Conservation (phyloP, 2,888 invertebrate genomes). For the Drosophila pseudotalamancana region DNA sequence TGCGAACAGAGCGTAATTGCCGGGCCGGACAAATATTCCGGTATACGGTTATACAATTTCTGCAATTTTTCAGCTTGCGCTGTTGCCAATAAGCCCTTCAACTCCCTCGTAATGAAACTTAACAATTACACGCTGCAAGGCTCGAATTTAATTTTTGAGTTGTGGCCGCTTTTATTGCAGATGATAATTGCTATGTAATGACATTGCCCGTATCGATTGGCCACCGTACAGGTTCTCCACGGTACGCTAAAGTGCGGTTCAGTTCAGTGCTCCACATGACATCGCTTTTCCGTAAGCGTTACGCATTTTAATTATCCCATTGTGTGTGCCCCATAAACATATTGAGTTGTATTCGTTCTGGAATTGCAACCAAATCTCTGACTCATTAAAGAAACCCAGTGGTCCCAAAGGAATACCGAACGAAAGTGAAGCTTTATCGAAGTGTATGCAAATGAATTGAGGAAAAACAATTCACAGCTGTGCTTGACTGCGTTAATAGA, state of each 20-base stretch:
- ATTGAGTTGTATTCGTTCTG: constrained; percentile 47
- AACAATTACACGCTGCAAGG: constrained; percentile 67
- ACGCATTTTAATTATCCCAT: constrained; percentile 70
- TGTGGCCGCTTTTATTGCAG: constrained; percentile 71
- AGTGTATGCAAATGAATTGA: constrained; percentile 19
- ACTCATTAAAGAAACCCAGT: constrained; percentile 26
- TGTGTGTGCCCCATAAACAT: constrained; percentile 38
- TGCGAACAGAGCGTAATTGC: constrained; percentile 66
- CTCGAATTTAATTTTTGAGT: constrained; percentile 72
- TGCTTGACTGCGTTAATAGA: too few species aligned
- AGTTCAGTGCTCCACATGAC: neutral
- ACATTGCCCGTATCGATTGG: constrained; percentile 46
- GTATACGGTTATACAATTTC: constrained; percentile 45
- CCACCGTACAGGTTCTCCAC: neutral
- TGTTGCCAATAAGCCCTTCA: constrained; percentile 43
- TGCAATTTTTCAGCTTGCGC: constrained; percentile 64
- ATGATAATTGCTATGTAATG: constrained; percentile 76
- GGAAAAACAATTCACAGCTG: neutral
- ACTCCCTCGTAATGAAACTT: constrained; percentile 61
- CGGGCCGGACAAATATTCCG: constrained; percentile 58
- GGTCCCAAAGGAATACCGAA: constrained; percentile 1
- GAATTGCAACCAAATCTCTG: constrained; percentile 56
- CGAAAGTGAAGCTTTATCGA: constrained; percentile 12
- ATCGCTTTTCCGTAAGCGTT: neutral
- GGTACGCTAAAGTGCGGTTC: neutral